These are phyloP conservation scores for Apomyelois bistriatella DNA, from an alignment of 2,888 invertebrate species.

Conservation along the genomic window DNA sequence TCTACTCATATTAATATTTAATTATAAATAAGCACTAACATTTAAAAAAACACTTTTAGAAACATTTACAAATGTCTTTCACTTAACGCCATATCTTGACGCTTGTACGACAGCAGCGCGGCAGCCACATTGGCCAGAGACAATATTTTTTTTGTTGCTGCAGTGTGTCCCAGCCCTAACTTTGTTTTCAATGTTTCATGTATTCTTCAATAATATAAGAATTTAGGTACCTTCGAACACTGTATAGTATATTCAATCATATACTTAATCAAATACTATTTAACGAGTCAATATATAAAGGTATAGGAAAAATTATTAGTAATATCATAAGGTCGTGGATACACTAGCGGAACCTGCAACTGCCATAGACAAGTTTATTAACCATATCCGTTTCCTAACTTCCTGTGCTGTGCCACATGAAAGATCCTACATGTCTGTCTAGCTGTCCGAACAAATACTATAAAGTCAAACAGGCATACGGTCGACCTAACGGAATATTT, in stretches of 20 bases:
- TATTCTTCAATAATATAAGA: no score
- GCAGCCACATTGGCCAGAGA: conserved; percentile 74
- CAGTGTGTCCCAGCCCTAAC: conserved; percentile 7
- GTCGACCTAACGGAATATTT: no score
- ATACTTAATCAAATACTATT: no score
- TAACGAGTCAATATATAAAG: no score
- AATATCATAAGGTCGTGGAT: not conserved
- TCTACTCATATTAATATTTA: conserved; percentile 73
- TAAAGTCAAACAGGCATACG: not conserved
- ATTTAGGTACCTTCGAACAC: no score
- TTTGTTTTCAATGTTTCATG: not conserved
- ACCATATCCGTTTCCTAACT: conserved; percentile 52
- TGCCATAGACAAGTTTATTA: conserved; percentile 23
- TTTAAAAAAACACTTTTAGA: conserved; percentile 47
- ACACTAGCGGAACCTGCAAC: not conserved
- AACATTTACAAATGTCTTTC: conserved; percentile 53
- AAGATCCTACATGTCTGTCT: no score
- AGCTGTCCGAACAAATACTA: no score
- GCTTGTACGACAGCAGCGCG: conserved; percentile 41
- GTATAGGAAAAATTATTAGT: no score
- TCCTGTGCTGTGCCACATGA: conserved; percentile 35
- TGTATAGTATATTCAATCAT: not conserved
- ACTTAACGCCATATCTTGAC: conserved; percentile 70
- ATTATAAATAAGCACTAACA: conserved; percentile 52
- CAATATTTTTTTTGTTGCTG: conserved; percentile 35